phyloP scores from a whole-genome alignment of 2,113 vertebrate species.

The Hyperopisus bebe region DNA sequence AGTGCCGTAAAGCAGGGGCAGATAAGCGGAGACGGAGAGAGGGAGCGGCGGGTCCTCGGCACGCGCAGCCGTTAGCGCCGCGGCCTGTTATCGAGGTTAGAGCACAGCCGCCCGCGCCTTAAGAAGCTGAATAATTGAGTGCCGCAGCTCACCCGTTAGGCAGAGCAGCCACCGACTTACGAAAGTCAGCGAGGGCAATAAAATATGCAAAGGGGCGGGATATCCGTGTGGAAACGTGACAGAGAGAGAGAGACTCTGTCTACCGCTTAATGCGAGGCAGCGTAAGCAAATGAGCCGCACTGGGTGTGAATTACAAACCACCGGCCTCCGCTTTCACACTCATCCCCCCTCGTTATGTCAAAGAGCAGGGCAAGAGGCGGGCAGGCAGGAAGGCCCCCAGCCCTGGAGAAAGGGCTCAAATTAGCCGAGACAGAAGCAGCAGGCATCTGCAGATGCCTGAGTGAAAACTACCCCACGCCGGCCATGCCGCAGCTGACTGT shows the following conservation, averaged over 20 bases:
- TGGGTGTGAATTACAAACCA: conserved; percentile 68
- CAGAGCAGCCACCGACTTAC: conserved; percentile 40
- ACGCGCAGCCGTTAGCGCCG: conserved; percentile 46
- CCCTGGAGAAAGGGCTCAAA: conserved; percentile 21
- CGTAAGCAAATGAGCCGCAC: conserved; percentile 72
- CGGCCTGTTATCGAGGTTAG: conserved; percentile 56
- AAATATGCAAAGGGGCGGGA: conserved; percentile 74
- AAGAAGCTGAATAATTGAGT: conserved; percentile 68
- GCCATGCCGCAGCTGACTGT: background rate
- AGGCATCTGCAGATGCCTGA: background rate
- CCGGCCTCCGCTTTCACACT: conserved; percentile 50
- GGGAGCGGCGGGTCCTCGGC: background rate
- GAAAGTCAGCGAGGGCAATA: conserved; percentile 59
- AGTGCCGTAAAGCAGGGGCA: background rate
- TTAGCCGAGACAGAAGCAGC: conserved; percentile 21
- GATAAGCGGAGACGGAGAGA: background rate
- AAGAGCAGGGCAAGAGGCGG: conserved; percentile 28
- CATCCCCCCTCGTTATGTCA: conserved; percentile 65
- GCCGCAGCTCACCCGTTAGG: conserved; percentile 60
- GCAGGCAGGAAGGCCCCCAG: background rate
- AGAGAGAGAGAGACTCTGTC: conserved; percentile 67
- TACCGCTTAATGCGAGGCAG: conserved; percentile 64
- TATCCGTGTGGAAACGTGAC: conserved; percentile 42
- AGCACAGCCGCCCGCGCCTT: conserved; percentile 13
- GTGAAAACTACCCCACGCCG: background rate